phyloP scores from a whole-genome alignment of 2,888 invertebrate species.

The Sarcophaga subvicina region DNA sequence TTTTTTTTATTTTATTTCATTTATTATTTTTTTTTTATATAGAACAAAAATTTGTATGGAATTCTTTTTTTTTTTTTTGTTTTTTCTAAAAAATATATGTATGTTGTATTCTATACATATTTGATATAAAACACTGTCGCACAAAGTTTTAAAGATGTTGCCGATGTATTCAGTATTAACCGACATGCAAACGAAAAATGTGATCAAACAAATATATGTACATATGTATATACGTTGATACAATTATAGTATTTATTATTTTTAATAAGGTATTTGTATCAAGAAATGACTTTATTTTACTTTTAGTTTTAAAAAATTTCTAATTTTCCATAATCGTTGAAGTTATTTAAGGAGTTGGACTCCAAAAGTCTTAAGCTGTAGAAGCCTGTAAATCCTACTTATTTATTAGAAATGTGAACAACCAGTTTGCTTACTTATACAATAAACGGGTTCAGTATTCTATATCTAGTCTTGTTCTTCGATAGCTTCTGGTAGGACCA shows the following conservation, averaged over 20 bases:
- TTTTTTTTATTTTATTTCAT: conserved; percentile 30
- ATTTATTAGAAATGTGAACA: too few relatives aligned
- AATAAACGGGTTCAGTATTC: too few relatives aligned
- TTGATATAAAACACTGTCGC: neutral
- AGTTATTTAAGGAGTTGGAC: too few relatives aligned
- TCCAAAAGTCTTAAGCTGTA: too few relatives aligned
- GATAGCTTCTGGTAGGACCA: too few relatives aligned
- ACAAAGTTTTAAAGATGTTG: conserved; percentile 25
- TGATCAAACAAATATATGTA: conserved; percentile 13
- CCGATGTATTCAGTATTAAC: conserved; percentile 29
- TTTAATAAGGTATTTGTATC: neutral
- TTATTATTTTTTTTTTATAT: conserved; percentile 54
- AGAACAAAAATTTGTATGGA: conserved; percentile 58
- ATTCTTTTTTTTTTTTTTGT: conserved; percentile 41
- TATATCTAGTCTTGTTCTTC: too few relatives aligned
- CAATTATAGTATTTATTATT: neutral
- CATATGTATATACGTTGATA: neutral
- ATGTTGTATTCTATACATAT: neutral
- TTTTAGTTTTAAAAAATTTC: neutral
- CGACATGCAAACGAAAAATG: conserved; percentile 14
- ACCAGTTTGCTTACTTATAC: too few relatives aligned
- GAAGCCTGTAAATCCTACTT: too few relatives aligned
- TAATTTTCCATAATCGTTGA: too few relatives aligned
- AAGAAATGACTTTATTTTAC: too few relatives aligned
- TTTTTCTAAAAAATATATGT: neutral